Percentiles rank a stretch among this genome's conserved stretches.
phyloP scores from a whole-genome alignment of 2,888 invertebrate genomes.

The Vannuccia rotundouncinata region DNA sequence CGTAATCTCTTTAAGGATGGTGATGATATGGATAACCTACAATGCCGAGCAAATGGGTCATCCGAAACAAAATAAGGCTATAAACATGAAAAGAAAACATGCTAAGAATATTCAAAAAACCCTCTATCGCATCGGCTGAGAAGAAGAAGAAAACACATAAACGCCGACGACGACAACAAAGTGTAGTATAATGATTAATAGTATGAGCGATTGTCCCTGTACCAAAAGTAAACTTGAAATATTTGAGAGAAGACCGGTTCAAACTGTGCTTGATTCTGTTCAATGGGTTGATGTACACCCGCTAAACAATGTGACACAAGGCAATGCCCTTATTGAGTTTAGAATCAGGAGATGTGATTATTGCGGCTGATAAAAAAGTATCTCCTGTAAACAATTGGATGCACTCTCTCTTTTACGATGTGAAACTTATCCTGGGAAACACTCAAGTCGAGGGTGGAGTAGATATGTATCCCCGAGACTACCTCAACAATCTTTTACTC shows the following conservation, averaged over 20 bases:
- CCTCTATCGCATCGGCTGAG: background rate
- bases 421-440: background rate
- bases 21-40: background rate
- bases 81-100: background rate
- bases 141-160: background rate
- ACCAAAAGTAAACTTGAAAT: background rate
- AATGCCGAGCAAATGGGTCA: background rate
- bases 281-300: background rate
- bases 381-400: background rate
- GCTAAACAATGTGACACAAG: background rate
- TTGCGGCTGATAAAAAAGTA: background rate
- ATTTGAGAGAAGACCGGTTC: background rate
- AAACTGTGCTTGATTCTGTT: background rate
- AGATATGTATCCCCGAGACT: constrained; percentile 4
- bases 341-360: background rate
- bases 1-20: background rate
- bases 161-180: background rate
- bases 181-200: background rate
- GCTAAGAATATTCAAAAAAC: background rate
- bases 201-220: background rate
- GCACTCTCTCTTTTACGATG: constrained; percentile 9
- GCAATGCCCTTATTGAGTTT: background rate
- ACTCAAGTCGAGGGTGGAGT: background rate
- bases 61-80: background rate
- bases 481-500: background rate